Conservation (phyloP, 1,140 invertebrate genomes). For the Panulirus ornatus region DNA sequence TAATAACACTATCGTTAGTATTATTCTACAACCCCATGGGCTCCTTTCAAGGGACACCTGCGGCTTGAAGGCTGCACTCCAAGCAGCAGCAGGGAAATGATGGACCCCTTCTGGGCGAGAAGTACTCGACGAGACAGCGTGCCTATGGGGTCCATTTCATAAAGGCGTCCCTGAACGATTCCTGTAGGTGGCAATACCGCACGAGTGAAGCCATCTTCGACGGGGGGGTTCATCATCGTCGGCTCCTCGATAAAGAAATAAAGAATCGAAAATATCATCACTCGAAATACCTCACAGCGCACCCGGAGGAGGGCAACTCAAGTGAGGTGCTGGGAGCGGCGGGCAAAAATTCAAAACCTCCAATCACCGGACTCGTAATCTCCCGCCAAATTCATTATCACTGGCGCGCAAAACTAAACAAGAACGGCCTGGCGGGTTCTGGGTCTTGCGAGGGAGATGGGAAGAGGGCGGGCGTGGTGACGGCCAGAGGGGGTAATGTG, state of each 20-base stretch:
- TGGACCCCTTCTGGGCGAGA: too few relatives aligned
- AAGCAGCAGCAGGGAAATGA: too few relatives aligned
- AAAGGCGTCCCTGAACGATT: background rate
- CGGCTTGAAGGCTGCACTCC: too few relatives aligned
- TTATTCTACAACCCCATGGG: too few relatives aligned
- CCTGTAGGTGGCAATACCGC: background rate
- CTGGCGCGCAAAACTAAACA: slow-evolving; percentile 3
- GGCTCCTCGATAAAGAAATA: too few relatives aligned
- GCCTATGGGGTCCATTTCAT: too few relatives aligned
- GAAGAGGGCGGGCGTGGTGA: background rate
- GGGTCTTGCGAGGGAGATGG: background rate
- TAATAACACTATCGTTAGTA: too few relatives aligned
- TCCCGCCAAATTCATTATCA: slow-evolving; percentile 26
- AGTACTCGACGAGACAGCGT: too few relatives aligned
- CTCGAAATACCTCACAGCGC: background rate
- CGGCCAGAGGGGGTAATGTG: background rate
- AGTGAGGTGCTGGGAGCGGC: background rate
- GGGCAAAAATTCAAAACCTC: background rate
- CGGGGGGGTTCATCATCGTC: background rate
- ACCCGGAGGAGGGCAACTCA: background rate
- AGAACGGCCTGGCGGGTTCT: background rate
- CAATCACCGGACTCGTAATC: slow-evolving; percentile 5
- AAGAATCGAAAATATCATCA: background rate
- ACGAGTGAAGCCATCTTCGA: background rate
- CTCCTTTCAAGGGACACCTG: too few relatives aligned